A percentile compares a stretch with the other conserved stretches of the same genome.
Conservation (phyloP, 1,140 invertebrate genomes). For the Chlorops oryzae region DNA sequence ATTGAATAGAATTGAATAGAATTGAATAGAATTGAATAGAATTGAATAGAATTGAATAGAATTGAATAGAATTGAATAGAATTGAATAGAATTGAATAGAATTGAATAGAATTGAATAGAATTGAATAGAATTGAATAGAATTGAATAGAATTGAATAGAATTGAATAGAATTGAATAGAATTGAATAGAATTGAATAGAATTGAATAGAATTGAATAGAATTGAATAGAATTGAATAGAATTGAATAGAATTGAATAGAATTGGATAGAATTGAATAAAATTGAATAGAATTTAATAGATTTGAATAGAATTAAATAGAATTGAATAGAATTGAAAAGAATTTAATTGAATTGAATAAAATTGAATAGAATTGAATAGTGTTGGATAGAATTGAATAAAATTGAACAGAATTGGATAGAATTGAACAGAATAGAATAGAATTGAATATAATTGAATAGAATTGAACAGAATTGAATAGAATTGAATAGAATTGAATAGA, state of each 20-base stretch:
- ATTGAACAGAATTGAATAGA: not conserved
- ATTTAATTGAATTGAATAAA: too few species aligned
- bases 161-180: not conserved
- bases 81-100: not conserved
- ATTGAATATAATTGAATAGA: too few species aligned
- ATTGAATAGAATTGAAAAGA: too few species aligned
- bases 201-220: not conserved
- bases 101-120: not conserved
- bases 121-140: not conserved
- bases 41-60: not conserved
- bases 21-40: not conserved
- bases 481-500: not conserved
- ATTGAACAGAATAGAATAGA: too few species aligned
- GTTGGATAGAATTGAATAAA: too few species aligned
- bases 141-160: not conserved
- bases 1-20: not conserved
- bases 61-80: not conserved
- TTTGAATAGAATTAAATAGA: too few species aligned
- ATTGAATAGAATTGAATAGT: too few species aligned
- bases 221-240: not conserved
- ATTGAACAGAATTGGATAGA: too few species aligned
- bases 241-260: too few species aligned
- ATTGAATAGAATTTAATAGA: too few species aligned
- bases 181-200: not conserved
- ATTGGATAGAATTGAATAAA: too few species aligned